Base-by-base conservation (phyloP, 2,113 vertebrate genomes). In the Corythoichthys intestinalis region DNA sequence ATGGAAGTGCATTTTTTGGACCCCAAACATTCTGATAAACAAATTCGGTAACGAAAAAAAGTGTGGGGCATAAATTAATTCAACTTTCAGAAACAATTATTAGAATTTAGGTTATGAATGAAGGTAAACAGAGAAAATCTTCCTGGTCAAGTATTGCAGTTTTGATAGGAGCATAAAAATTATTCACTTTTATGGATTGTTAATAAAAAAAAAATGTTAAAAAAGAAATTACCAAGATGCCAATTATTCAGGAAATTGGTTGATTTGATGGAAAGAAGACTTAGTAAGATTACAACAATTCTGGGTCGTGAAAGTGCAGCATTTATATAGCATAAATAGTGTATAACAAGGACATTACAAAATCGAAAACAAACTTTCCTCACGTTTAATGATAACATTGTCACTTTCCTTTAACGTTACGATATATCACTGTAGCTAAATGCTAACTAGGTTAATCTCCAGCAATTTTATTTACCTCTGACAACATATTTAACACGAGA, bases 391-490 rank as follows among this genome's bases (percentile, higher is more conserved):
- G 20, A 44, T 7, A 0, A 14, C 13, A 39, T 0, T 6, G 1
- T n/a, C 15, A 17, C 15, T 52, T 35, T 3, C 9, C 4, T 35
- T 5, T 2, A 2, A 8, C 0, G 15, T n/a, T 28, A 11, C 35
- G 9, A 0, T 37, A 1, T 47, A 8, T 54, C 1, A 64, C 13
- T n/a, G 74, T 39, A 50, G 66, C 75, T 72, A 61, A 54, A 34
- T 7, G 69, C 63, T 77, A 79, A 64, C 35, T 28, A 53, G 5
- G 39, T 72, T 53, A 63, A 57, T 13, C 6, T 38, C 4, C 28
- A 13, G 56, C 28, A 35, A 11, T 15, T 61, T 54, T 74, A 1
- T 56, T 52, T 2, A 56, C 15, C 8, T 11, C 60, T 4, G 3
- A 48, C 46, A 75, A 53, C n/a, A 12, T 11, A 46, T 0, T 6